Evolutionary conservation across 1,140 invertebrate genomes (phyloP), one percentile per base, ranked within the genome.

Genomic region (Tetraneura akinire): DNA sequence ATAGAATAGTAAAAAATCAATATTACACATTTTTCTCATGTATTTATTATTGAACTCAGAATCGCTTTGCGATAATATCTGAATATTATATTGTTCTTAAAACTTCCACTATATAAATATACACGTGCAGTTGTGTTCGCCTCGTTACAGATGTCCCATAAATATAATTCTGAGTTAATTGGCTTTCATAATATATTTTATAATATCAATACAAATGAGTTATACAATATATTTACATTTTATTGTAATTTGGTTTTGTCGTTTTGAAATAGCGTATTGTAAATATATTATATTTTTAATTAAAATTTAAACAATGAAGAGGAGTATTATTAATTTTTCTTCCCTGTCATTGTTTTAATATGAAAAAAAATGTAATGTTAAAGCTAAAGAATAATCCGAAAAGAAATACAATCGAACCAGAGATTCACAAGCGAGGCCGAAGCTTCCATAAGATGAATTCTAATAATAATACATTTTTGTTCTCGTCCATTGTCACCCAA

Each of bases 241-340:
- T 32, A 45, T 68, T 68, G 21, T 68, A 62, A 45, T 68, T 68
- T 68, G 4, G 18, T 53, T 53, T 53, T 49, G n/a, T n/a, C n/a
- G n/a, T 37, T 37, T 18, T 23, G 1, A 0, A 9, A 23, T 21
- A 45, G 5, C 23, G n/a, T 14, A 68, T 68, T 68, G 64, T 68
- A 68, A 23, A n/a, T n/a, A n/a, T n/a, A n/a, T n/a, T n/a, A n/a
- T n/a, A n/a, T 68, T 45, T 68, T 68, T 45, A 51, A 71, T 71
- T 71, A n/a, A 51, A 51, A 29, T n/a, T 10, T 51, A 13, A 18
- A 71, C 68, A 71, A 51, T 29, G 26, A 26, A 49, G n/a, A 8
- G 32, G 32, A 37, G 8, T 37, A 37, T 37, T n/a, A n/a, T n/a
- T n/a, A 32, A 70, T 70, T 49, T 13, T 70, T 71, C 1, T 49